Percentiles rank a stretch among this genome's conserved stretches.
Conservation (phyloP, 2,113 vertebrate species). For the Eclectus roratus region DNA sequence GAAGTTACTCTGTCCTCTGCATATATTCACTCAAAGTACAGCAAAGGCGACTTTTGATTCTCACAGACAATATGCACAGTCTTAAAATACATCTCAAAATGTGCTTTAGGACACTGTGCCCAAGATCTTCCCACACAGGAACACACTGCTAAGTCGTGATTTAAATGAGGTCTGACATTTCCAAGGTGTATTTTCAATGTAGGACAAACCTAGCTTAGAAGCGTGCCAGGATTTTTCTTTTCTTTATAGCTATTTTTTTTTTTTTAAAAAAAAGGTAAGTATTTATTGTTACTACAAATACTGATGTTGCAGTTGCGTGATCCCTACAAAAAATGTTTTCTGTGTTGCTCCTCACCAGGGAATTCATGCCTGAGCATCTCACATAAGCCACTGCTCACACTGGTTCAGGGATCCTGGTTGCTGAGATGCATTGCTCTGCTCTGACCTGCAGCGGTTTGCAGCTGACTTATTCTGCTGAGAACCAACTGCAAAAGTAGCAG, state of each 20-base stretch:
- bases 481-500: background rate
- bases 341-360: background rate
- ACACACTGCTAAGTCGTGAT: background rate
- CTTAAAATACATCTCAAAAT: background rate
- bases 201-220: background rate
- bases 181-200: background rate
- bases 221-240: background rate
- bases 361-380: background rate
- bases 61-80: background rate
- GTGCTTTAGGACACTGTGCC: background rate
- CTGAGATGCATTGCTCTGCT: background rate
- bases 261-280: background rate
- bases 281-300: background rate
- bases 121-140: background rate
- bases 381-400: fast-evolving
- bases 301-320: background rate
- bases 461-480: background rate
- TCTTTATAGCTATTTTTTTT: background rate
- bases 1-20: background rate
- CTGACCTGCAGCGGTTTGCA: fast-evolving
- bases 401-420: background rate
- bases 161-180: background rate
- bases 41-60: background rate
- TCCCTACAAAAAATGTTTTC: background rate
- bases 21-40: background rate